These are phyloP conservation scores for Himalopsyche phryganea DNA, from an alignment of 1,140 invertebrate genomes.

Conservation along the genomic window DNA sequence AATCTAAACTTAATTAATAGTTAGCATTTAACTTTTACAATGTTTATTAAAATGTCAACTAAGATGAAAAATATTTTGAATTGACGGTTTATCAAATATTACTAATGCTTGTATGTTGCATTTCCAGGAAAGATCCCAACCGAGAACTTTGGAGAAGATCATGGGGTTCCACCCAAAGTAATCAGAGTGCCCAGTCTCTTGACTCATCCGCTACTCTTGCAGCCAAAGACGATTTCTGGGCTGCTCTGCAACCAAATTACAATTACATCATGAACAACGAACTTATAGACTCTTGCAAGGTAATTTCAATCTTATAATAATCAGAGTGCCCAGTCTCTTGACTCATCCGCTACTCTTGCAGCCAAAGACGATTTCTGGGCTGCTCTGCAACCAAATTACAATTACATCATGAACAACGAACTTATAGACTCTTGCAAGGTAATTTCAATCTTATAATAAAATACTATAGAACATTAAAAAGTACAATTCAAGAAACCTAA, in stretches of 20 bases:
- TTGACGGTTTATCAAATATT: too few relatives aligned
- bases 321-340: constrained; percentile 50
- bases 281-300: constrained; percentile 78
- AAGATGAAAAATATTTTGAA: too few relatives aligned
- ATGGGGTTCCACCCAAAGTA: constrained; percentile 65
- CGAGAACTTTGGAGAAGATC: constrained; percentile 62
- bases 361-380: constrained; percentile 84
- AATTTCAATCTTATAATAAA: too few relatives aligned
- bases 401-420: constrained; percentile 92
- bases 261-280: constrained; percentile 93
- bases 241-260: constrained; percentile 81
- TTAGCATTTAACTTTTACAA: too few relatives aligned
- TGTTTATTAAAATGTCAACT: too few relatives aligned
- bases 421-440: constrained; percentile 79
- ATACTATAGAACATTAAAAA: too few relatives aligned
- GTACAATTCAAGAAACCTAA: too few relatives aligned
- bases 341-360: constrained; percentile 48
- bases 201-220: constrained; percentile 49
- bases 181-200: constrained; percentile 52
- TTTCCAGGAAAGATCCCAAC: constrained; percentile 57
- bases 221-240: constrained; percentile 82
- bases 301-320: too few relatives aligned
- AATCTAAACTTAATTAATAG: too few relatives aligned
- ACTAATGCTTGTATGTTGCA: neutral
- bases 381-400: constrained; percentile 81